Base-by-base conservation (phyloP, 2,888 invertebrate genomes). In the Stictocephala bisonia region DNA sequence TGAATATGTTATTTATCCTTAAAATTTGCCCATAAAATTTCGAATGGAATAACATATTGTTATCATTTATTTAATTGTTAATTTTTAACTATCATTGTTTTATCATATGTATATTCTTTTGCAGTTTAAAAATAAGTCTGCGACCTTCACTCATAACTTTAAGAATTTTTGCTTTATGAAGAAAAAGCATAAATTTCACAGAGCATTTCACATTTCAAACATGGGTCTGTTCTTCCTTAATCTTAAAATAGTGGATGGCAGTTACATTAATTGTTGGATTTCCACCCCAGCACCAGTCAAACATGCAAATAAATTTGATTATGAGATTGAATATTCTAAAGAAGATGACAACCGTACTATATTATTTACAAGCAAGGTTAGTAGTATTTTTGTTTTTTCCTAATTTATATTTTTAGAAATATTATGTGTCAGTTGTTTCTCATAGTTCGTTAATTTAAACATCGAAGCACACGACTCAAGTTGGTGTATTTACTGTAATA, bases 71-170 rank as follows among this genome's bases (percentile, higher is more conserved):
- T n/a, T n/a, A n/a, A n/a, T n/a, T n/a, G n/a, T n/a, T n/a, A n/a
- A n/a, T n/a, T n/a, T n/a, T n/a, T n/a, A n/a, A n/a, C n/a, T n/a
- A n/a, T n/a, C n/a, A n/a, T n/a, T n/a, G n/a, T n/a, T n/a, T n/a
- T n/a, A n/a, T n/a, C n/a, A n/a, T n/a, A n/a, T n/a, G n/a, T n/a
- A n/a, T n/a, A n/a, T n/a, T 60, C 2, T 35, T 13, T 6, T 60
- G 31, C 22, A 60, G 60, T 60, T 60, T 13, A 7, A 60, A 35
- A 60, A 60, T 40, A 60, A 2, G 31, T 22, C 35, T 31, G 60
- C 60, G 20, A 60, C 60, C 2, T 60, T 60, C 35, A 60, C 27
- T 22, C 60, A 60, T 13, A 60, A 60, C 29, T 60, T 60, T 22
- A 35, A 60, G 9, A 60, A 60, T 18, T 60, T 60, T 29, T 60